Evolutionary conservation across 2,797 vertebrate genomes (phyloP), one percentile per base, ranked within the genome.

Genomic region (Mastacembelus armatus): DNA sequence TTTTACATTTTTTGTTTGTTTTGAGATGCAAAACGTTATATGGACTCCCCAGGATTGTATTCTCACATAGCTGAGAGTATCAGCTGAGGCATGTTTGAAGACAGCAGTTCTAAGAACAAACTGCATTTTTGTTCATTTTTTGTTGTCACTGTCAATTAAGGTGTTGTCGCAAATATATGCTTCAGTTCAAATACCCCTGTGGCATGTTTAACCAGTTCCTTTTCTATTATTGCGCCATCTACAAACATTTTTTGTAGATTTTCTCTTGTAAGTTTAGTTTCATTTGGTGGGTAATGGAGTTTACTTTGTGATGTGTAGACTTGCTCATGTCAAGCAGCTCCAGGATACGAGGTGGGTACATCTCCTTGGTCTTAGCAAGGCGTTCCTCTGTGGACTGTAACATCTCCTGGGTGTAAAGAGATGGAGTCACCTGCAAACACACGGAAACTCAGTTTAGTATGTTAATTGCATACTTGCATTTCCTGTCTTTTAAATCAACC

Each of bases 361-460:
- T 85, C 62, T 92, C 64, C 2, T 15, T 75, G 10, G 86, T 94
- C 65, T 76, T 92, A 30, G 88, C 90, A 81, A 95, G 69, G 56
- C 87, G 92, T 83, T 96, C 92, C 78, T 94, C 90, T 0, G 94
- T 95, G 18, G 89, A 93, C 24, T 94, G 94, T 55, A 94, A 89
- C 94, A 95, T 95, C 89, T 96, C 92, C 77, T 93, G 94, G 67
- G 92, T 83, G 73, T 95, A 97, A 66, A 90, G 92, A 30, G 96
- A 96, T 47, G 95, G 96, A 52, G 87, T 94, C 71, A 96, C 69
- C 96, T 98, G 90, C 65, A 94, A 92, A 50, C 24, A 58, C 84
- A 87, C 75, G 79, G 38, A 9, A 26, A 33, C 27, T 77, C 43
- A 40, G 33, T 24, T 2, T 43, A 15, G 51, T 56, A 60, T 29